Evolutionary conservation across 2,888 invertebrate species (phyloP), one percentile per base, ranked within the genome.

Genomic region (Sarcophaga caerulescens): DNA sequence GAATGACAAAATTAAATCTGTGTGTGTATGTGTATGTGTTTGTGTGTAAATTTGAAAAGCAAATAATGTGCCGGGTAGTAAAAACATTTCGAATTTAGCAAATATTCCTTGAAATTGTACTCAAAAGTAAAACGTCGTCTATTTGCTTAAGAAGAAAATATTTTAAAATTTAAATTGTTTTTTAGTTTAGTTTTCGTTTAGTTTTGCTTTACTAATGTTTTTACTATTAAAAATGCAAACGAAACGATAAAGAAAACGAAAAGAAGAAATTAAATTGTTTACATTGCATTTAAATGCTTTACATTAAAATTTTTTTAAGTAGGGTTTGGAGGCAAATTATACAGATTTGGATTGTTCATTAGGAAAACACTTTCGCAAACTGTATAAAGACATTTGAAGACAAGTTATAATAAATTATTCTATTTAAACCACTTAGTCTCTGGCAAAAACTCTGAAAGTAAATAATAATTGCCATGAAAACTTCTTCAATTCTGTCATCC

Each of bases 151-250:
- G 17, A 68, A 68, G 19, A 17, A 19, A 19, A 21, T 60, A 68
- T 66, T 25, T 74, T 19, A 65, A 66, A 44, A 68, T 60, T 77
- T n/a, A 68, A 68, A 35, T 35, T 35, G 35, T 35, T 35, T 35
- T 35, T 35, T 35, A 35, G 35, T 10, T 35, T 35, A 52, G 52
- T 52, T 52, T 52, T 17, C 17, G 52, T 52, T 52, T 52, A 14
- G 12, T 52, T 52, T 52, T 52, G 12, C 52, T 52, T 52, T 52
- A 35, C 35, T 10, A 35, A 35, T 35, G 35, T 47, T 12, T 17
- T 14, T 14, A 0, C 11, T 1, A 52, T 52, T 52, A 52, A 12
- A 52, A 14, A 52, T 52, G 12, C 12, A 52, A 17, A 35, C 35
- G 35, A 47, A 47, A 47, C 14, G 11, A 47, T 47, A 14, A 47